Evolutionary conservation across 2,113 vertebrate species (phyloP).

Genomic region (Labeo rohita): DNA sequence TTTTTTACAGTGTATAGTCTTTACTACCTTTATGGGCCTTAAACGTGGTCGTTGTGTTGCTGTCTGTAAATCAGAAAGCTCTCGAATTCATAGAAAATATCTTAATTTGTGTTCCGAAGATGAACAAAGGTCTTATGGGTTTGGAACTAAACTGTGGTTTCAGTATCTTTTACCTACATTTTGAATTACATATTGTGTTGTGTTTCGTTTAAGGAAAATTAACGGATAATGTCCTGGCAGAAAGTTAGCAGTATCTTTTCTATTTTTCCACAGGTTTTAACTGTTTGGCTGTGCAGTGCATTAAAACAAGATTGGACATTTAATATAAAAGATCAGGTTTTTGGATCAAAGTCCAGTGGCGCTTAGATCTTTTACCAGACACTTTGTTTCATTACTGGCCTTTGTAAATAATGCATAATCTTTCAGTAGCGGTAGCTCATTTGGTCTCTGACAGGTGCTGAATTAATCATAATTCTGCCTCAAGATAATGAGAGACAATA

Average conservation of each 20-base stretch:
- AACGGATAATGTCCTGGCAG: no score
- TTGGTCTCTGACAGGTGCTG: conserved; percentile 20
- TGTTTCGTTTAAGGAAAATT: no score
- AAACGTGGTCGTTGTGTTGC: no score
- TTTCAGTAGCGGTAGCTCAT: conserved; percentile 29
- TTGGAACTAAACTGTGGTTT: no score
- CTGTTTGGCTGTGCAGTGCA: background rate
- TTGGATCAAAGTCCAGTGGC: background rate
- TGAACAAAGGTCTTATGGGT: no score
- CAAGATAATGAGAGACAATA: conserved; percentile 37
- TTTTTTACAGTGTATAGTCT: no score
- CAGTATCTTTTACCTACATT: no score
- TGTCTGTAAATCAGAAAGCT: no score
- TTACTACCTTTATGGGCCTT: no score
- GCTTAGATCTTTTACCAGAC: background rate
- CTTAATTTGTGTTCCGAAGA: no score
- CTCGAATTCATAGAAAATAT: no score
- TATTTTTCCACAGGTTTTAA: background rate
- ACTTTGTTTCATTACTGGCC: conserved; percentile 9
- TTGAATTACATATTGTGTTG: no score
- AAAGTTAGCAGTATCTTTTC: background rate
- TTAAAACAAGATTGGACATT: background rate
- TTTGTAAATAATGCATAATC: conserved; percentile 51
- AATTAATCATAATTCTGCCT: conserved; percentile 48
- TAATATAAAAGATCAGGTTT: background rate